phyloP scores from a whole-genome alignment of 2,113 vertebrate species.

The Falco punctatus region DNA sequence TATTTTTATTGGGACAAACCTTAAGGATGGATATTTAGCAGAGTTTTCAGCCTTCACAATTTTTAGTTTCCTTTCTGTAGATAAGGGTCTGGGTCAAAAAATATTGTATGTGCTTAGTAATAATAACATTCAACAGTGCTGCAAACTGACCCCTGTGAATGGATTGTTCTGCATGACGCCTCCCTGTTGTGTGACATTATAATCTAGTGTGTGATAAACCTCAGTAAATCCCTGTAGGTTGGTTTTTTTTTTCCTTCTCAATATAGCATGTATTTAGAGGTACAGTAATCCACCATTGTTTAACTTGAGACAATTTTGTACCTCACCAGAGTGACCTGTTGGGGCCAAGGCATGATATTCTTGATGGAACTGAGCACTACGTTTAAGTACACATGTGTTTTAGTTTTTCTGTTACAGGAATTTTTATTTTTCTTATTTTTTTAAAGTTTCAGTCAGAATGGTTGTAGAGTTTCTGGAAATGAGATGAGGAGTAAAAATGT shows the following conservation, averaged over 20 bases:
- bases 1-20: background rate
- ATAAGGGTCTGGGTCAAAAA: background rate
- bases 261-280: background rate
- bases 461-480: background rate
- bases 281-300: background rate
- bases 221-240: background rate
- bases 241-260: background rate
- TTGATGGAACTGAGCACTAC: background rate
- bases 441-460: background rate
- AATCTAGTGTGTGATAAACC: background rate
- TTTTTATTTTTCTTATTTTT: background rate
- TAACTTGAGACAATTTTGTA: background rate
- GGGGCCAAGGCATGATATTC: background rate
- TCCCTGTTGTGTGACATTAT: background rate
- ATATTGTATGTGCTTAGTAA: background rate
- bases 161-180: background rate
- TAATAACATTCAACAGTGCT: background rate
- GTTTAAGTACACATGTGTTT: fast-evolving
- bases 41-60: background rate
- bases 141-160: background rate
- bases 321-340: background rate
- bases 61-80: background rate
- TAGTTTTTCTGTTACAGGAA: background rate
- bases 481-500: background rate
- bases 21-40: background rate